phyloP scores from a whole-genome alignment of 2,797 vertebrate genomes.

The Cuniculus paca region DNA sequence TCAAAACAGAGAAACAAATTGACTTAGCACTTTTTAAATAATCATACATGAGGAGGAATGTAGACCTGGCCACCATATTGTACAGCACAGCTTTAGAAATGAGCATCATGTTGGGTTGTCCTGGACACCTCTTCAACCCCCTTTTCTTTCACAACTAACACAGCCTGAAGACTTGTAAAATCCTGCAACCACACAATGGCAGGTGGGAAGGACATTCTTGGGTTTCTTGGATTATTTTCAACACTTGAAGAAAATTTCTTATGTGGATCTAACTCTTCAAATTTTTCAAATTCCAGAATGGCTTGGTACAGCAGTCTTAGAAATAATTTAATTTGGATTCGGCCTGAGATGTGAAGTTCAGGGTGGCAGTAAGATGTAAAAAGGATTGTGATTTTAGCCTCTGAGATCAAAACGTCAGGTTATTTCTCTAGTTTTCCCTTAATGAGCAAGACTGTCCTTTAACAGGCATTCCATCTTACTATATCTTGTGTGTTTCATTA shows the following conservation, averaged over 20 bases:
- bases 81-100: neutral
- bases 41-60: neutral
- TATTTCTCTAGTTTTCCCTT: neutral
- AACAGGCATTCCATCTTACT: neutral
- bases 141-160: neutral
- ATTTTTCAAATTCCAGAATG: neutral
- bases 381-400: neutral
- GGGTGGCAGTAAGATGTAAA: neutral
- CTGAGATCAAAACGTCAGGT: neutral
- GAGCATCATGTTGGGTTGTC: neutral
- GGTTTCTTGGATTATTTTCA: neutral
- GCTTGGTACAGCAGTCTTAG: neutral
- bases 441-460: neutral
- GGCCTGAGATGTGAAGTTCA: neutral
- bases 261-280: neutral
- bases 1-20: neutral
- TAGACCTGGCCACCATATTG: neutral
- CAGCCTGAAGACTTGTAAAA: neutral
- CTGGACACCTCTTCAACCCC: neutral
- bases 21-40: neutral
- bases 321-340: neutral
- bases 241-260: neutral
- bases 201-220: neutral
- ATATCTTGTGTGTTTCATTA: neutral
- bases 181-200: neutral